Evolutionary conservation across 2,113 vertebrate genomes (phyloP).

Genomic region (Mastomys natalensis): DNA sequence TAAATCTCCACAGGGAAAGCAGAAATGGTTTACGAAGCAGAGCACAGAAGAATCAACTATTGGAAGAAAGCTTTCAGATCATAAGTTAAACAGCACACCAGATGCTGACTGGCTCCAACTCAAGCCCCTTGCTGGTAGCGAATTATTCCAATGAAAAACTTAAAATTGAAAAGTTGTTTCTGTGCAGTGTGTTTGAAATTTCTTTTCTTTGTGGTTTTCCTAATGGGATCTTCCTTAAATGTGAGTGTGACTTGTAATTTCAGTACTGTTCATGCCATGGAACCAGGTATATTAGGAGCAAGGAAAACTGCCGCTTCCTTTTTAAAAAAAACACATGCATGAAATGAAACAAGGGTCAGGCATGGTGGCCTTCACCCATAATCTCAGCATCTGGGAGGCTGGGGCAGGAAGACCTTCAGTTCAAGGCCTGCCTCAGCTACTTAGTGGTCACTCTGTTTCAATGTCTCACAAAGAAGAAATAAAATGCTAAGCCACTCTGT

Average conservation of each 20-base stretch:
- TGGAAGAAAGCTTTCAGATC: constrained; percentile 96
- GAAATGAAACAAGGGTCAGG: background rate
- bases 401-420: too few relatives aligned
- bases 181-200: background rate
- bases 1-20: constrained; percentile 87
- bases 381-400: too few relatives aligned
- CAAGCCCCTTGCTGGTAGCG: constrained; percentile 91
- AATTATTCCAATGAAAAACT: constrained; percentile 66
- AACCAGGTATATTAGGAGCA: background rate
- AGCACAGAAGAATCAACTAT: constrained; percentile 90
- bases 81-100: constrained; percentile 94
- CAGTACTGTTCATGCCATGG: background rate
- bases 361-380: too few relatives aligned
- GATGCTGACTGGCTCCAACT: constrained; percentile 97
- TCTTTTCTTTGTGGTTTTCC: constrained; percentile 19
- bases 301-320: background rate
- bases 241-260: constrained; percentile 4
- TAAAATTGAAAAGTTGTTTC: constrained; percentile 1
- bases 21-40: constrained; percentile 89
- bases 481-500: background rate
- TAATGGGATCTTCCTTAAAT: constrained; percentile 37
- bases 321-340: background rate
- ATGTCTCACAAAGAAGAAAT: background rate
- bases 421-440: background rate
- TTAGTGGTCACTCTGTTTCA: background rate